phyloP scores from a whole-genome alignment of 2,888 invertebrate genomes.

The Timema cristinae region DNA sequence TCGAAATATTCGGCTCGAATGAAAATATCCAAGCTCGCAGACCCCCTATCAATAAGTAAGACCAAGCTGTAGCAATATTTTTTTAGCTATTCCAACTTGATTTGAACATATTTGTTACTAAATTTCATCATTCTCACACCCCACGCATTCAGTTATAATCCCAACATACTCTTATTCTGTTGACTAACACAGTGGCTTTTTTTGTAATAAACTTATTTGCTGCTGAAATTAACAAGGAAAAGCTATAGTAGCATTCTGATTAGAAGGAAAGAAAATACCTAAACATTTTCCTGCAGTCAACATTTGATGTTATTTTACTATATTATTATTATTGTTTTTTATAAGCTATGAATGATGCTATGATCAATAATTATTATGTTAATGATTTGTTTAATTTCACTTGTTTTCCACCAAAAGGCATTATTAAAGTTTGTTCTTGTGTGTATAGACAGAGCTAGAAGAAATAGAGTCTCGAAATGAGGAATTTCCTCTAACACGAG shows the following conservation, averaged over 20 bases:
- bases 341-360: neutral
- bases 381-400: neutral
- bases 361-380: neutral
- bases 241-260: neutral
- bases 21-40: no score
- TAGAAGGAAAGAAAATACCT: neutral
- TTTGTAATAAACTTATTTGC: no score
- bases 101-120: no score
- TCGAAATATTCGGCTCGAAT: no score
- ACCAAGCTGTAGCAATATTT: no score
- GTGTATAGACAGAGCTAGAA: slow-evolving; percentile 75
- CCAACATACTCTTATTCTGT: no score
- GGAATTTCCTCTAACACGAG: slow-evolving; percentile 82
- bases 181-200: no score
- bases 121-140: no score
- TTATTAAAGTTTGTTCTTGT: neutral
- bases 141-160: no score
- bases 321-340: neutral
- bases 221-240: no score
- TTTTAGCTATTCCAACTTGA: no score
- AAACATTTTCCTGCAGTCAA: slow-evolving; percentile 7
- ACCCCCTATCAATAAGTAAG: no score
- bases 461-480: slow-evolving; percentile 90
- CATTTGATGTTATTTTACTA: neutral
- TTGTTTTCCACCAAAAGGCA: neutral